These are phyloP conservation scores for Colossoma macropomum DNA, from an alignment of 2,113 vertebrate species.

Conservation along the genomic window DNA sequence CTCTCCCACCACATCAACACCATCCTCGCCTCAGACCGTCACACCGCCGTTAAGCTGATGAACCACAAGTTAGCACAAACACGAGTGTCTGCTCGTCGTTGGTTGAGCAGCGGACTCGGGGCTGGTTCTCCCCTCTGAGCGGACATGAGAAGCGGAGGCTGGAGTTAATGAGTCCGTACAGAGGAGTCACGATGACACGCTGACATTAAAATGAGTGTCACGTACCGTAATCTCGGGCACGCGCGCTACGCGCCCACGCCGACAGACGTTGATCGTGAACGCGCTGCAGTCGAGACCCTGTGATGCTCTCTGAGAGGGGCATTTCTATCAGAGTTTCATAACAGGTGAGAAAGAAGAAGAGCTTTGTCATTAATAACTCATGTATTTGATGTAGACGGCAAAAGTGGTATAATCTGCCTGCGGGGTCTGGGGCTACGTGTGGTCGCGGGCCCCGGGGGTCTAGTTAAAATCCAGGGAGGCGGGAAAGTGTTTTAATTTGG, in stretches of 20 bases:
- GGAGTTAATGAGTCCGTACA: not conserved
- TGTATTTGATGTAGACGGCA: not conserved
- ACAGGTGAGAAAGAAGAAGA: not conserved
- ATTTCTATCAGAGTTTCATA: too few species aligned
- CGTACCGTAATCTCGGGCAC: conserved; percentile 6
- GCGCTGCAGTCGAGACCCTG: conserved; percentile 8
- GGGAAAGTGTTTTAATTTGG: too few species aligned
- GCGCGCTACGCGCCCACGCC: not conserved
- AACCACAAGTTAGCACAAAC: too few species aligned
- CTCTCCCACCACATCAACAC: too few species aligned
- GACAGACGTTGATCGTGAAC: not conserved
- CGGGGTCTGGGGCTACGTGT: not conserved
- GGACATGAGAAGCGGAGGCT: too few species aligned
- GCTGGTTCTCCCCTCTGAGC: too few species aligned
- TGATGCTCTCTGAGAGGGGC: not conserved
- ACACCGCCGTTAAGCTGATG: too few species aligned
- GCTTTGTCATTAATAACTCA: not conserved
- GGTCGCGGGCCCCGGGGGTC: not conserved
- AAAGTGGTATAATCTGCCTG: not conserved
- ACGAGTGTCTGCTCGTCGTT: too few species aligned
- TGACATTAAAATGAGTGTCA: conserved; percentile 45
- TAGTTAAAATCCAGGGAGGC: not conserved
- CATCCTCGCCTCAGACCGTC: not conserved
- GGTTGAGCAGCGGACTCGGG: too few species aligned
- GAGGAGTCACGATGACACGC: not conserved